Evolutionary conservation across 2,113 vertebrate species (phyloP).

Genomic region (Neofelis nebulosa): DNA sequence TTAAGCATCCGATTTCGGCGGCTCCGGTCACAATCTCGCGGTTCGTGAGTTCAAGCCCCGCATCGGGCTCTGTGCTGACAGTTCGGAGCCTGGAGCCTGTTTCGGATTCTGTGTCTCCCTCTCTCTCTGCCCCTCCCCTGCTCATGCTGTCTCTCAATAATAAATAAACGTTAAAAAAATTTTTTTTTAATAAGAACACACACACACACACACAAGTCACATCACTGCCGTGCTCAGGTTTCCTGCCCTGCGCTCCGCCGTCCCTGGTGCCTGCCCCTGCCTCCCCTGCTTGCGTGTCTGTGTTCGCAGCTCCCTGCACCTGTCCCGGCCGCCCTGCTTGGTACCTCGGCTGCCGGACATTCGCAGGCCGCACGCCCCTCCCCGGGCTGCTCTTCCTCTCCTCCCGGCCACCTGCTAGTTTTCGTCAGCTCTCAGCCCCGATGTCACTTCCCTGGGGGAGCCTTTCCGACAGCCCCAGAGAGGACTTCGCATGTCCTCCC

Average conservation of each 20-base stretch:
- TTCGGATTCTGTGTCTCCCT: no score
- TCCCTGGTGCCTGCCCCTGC: fast-evolving
- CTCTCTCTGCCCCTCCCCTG: no score
- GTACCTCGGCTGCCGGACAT: neutral
- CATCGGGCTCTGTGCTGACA: no score
- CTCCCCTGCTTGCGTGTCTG: fast-evolving
- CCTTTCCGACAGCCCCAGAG: neutral
- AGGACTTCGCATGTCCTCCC: fast-evolving
- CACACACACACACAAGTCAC: no score
- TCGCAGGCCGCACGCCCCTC: neutral
- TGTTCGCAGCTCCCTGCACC: neutral
- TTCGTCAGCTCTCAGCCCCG: neutral
- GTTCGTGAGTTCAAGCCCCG: no score
- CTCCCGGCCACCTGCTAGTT: neutral
- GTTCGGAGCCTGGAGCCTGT: no score
- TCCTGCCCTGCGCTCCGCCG: fast-evolving
- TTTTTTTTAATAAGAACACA: no score
- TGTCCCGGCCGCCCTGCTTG: neutral
- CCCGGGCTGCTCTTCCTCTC: neutral
- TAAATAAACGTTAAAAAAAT: no score
- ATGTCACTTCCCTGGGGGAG: neutral
- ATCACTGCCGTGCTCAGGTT: fast-evolving
- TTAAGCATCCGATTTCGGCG: no score
- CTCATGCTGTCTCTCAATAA: no score
- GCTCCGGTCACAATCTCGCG: no score